Percentiles rank a stretch among this genome's conserved stretches.
These are phyloP conservation scores for Puma concolor DNA, from an alignment of 2,113 vertebrate species.

Conservation along the genomic window DNA sequence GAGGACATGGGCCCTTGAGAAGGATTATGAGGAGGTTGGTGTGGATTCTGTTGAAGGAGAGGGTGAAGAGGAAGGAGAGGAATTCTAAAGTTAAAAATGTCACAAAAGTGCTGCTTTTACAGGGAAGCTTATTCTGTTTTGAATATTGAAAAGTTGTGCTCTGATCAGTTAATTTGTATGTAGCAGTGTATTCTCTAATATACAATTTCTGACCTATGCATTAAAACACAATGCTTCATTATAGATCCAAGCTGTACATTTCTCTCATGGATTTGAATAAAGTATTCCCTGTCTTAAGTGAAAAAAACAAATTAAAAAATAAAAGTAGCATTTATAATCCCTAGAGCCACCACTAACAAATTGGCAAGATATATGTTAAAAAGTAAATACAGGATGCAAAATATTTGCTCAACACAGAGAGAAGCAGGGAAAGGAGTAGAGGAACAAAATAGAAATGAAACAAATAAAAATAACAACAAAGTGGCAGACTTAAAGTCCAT, in stretches of 20 bases:
- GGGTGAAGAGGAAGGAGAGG: no score
- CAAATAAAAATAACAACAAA: not conserved
- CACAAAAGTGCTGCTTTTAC: not conserved
- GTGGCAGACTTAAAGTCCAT: not conserved
- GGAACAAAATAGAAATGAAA: slow-evolving; percentile 7
- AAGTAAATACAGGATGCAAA: not conserved
- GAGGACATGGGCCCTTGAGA: not conserved
- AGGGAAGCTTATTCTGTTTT: not conserved
- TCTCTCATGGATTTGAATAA: not conserved
- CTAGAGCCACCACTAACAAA: not conserved
- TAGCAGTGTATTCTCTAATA: not conserved
- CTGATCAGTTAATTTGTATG: not conserved
- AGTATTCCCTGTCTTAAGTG: not conserved
- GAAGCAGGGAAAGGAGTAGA: not conserved
- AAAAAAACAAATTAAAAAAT: no score
- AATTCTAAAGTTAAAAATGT: not conserved
- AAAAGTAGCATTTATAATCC: not conserved
- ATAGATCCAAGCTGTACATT: not conserved
- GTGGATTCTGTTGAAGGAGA: not conserved
- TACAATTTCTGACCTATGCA: not conserved
- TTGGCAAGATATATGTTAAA: not conserved
- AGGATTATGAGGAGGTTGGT: not conserved
- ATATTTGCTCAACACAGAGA: not conserved
- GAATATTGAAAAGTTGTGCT: not conserved
- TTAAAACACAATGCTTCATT: not conserved